Conservation (phyloP, 2,113 vertebrate genomes). For the Chlamydotis undulata region DNA sequence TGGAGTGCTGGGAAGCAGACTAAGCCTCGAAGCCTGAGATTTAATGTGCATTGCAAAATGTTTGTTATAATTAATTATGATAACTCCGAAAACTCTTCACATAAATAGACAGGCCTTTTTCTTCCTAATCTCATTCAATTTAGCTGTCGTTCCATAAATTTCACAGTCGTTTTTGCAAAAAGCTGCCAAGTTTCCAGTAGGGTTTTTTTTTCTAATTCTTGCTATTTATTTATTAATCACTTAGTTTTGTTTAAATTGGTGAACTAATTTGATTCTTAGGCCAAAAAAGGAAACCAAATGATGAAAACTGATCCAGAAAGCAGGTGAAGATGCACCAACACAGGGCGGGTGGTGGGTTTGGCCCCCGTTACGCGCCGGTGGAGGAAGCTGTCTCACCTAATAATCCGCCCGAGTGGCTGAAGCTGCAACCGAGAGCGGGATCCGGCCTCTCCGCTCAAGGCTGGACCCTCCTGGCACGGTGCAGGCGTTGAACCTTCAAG, state of each 20-base stretch:
- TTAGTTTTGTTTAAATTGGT: neutral
- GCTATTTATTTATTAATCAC: neutral
- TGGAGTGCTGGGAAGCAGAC: neutral
- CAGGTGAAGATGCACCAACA: neutral
- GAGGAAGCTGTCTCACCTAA: neutral
- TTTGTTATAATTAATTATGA: slow-evolving; percentile 41
- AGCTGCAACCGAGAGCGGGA: neutral
- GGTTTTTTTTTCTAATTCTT: neutral
- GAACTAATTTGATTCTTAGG: neutral
- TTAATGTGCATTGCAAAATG: neutral
- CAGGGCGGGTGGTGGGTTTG: fast-evolving
- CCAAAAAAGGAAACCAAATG: neutral
- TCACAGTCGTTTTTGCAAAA: slow-evolving; percentile 4
- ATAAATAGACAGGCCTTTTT: slow-evolving; percentile 37
- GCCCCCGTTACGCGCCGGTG: fast-evolving
- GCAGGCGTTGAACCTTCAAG: fast-evolving
- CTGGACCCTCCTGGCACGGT: fast-evolving
- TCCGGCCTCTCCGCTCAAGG: neutral
- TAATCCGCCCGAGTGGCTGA: neutral
- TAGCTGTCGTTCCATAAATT: slow-evolving; percentile 40
- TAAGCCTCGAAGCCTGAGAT: neutral
- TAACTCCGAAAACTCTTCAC: slow-evolving; percentile 30
- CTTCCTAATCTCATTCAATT: slow-evolving; percentile 39
- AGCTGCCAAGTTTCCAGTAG: neutral
- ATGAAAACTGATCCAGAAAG: neutral